A percentile compares a stretch with the other conserved stretches of the same genome.
phyloP scores from a whole-genome alignment of 2,888 invertebrate genomes.

The Lycophotia porphyrea region DNA sequence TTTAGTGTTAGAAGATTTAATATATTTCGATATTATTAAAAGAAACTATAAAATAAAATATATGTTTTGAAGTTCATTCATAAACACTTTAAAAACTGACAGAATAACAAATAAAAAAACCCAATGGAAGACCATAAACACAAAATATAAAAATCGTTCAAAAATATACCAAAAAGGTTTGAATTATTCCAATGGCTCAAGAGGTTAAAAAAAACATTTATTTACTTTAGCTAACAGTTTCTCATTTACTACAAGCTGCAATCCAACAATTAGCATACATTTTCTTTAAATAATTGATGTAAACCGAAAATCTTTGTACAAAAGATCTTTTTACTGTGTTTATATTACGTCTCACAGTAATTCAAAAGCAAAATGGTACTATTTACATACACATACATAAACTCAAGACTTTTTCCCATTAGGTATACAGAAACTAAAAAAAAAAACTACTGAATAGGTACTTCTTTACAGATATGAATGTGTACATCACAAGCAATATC shows the following conservation, averaged over 20 bases:
- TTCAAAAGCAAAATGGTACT: neutral
- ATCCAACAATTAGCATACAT: neutral
- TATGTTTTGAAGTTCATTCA: neutral
- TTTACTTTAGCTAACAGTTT: neutral
- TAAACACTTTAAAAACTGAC: constrained; percentile 17
- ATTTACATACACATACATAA: neutral
- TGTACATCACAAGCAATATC: neutral
- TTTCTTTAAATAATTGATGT: neutral
- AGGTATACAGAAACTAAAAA: neutral
- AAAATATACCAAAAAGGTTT: constrained; percentile 24
- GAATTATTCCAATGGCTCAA: neutral
- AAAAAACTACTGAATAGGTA: neutral
- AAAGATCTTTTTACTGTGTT: neutral
- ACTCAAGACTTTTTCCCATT: neutral
- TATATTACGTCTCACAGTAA: neutral
- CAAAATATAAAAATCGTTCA: neutral
- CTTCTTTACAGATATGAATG: neutral
- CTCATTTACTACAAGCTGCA: neutral
- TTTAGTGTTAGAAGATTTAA: neutral
- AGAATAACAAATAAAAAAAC: neutral
- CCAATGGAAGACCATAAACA: constrained; percentile 15
- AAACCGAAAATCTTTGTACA: neutral
- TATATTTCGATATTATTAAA: neutral
- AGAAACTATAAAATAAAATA: neutral
- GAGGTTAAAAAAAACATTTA: neutral